Evolutionary conservation across 2,113 vertebrate species (phyloP), one percentile per base, ranked within the genome.

Genomic region (Myrmecobius fasciatus): DNA sequence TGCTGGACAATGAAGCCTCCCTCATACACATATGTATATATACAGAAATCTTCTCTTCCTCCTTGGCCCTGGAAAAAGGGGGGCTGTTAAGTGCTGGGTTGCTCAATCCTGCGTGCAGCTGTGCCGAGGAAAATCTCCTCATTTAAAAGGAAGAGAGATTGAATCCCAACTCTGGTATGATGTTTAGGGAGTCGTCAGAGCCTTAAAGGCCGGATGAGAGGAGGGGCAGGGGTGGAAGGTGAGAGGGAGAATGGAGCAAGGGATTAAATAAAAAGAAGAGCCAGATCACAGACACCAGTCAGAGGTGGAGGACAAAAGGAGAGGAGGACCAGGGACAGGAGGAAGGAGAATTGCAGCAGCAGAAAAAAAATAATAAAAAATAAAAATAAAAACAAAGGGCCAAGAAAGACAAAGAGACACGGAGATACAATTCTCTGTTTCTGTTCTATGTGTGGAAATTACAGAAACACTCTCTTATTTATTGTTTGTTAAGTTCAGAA

Each of bases 1-100:
- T 52, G 49, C 92, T 92, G 96, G 97, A 97, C 97, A 96, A 91
- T 93, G 95, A 94, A 90, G 94, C n/a, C 83, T 52, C 3, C n/a
- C 83, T 52, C 3, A 4, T 93, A 95, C 92, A 96, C 96, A 97
- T 94, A 92, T 94, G 17, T 93, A 95, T 95, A 95, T 52, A 95
- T 92, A 94, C 92, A 93, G 43, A 91, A 93, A 95, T 75, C 3
- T 8, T 8, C 53, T 94, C 89, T 97, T 96, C 83, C 92, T 95
- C 93, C 96, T 53, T 90, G 92, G 94, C 83, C 17, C 89, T 75
- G 91, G 94, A 91, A 96, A 47, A 49, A 3, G 91, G 92, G 25
- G 91, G 94, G 43, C 48, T 67, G 36, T 91, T 93, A 95, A 96
- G 92, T 91, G 53, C 92, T 3, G 12, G 97, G 53, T 95, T 96